These are phyloP conservation scores for Atta colombica DNA, from an alignment of 1,140 invertebrate species.

Conservation along the genomic window DNA sequence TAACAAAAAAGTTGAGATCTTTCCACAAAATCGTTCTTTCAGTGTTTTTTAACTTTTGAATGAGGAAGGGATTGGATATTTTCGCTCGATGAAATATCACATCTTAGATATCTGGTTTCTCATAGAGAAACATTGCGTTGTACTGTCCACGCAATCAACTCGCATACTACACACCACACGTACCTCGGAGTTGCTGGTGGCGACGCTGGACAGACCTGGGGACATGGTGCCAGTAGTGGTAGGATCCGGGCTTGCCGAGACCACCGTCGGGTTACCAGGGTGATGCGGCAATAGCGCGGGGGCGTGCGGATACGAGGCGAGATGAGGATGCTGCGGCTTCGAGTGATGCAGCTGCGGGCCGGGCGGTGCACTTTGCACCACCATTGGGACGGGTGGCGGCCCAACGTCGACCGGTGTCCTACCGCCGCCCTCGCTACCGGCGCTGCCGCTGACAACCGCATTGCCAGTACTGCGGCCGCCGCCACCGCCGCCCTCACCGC, in stretches of 20 bases:
- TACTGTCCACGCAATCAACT: conserved; percentile 1
- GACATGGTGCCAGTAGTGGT: conserved; percentile 88
- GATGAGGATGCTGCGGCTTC: conserved; percentile 82
- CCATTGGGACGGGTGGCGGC: conserved; percentile 75
- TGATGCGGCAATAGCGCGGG: conserved; percentile 72
- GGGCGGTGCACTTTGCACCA: conserved; percentile 83
- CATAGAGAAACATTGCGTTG: conserved; percentile 7
- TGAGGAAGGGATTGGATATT: background rate
- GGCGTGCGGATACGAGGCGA: conserved; percentile 82
- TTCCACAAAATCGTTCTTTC: no score
- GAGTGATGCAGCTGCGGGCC: conserved; percentile 77
- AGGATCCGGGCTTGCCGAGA: conserved; percentile 87
- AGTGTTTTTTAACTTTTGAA: background rate
- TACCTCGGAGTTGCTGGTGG: conserved; percentile 92
- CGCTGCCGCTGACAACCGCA: conserved; percentile 59
- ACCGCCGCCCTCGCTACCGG: conserved; percentile 54
- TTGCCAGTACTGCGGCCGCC: conserved; percentile 56
- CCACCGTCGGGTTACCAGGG: conserved; percentile 72
- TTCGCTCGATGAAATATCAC: background rate
- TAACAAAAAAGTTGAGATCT: no score
- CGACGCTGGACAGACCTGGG: conserved; percentile 91
- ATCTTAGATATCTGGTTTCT: background rate
- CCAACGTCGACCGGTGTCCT: conserved; percentile 76
- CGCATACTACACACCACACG: conserved; percentile 37
- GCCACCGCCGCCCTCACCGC: conserved; percentile 69